Evolutionary conservation across 2,113 vertebrate species (phyloP), one percentile per base, ranked within the genome.

Genomic region (Arothron firmamentum): DNA sequence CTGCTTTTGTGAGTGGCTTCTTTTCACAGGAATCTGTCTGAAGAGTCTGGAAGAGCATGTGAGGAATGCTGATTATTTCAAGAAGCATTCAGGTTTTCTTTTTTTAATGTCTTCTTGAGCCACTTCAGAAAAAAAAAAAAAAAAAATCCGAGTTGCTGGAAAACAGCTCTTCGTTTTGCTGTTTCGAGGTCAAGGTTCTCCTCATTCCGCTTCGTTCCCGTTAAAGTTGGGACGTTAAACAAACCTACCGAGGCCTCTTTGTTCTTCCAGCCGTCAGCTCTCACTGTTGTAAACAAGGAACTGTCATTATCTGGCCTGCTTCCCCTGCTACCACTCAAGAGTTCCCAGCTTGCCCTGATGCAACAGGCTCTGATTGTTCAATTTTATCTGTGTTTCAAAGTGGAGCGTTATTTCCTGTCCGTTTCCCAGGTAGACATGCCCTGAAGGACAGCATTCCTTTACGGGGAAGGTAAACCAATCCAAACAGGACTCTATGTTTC

Each of bases 321-420:
- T 28, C 72, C 54, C 34, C 49, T 25, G 9, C 42, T 50, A 56
- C 6, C 65, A 58, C 61, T 14, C 31, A 20, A 62, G 61, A 56
- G 59, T 67, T 72, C 65, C 73, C 52, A 78, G 34, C 58, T 78
- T 69, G 76, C 57, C 62, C 60, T 81, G 52, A 81, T 66, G 77
- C 70, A 70, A 81, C 51, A 28, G 13, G 56, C 74, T 71, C 50
- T 57, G 20, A 56, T 57, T 61, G 58, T 53, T 47, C 45, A 41
- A 25, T 62, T 78, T 65, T 47, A 45, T 60, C 53, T n/a, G 34
- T 51, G 46, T 28, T n/a, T 28, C 5, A 21, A 38, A 6, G 3
- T 50, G 20, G 16, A 60, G 41, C 28, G 43, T 74, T 18, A 38
- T 38, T 53, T 63, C 59, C 66, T 51, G 1, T 10, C 68, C 68